Evolutionary conservation across 2,113 vertebrate genomes (phyloP).

Genomic region (Cheilinus undulatus): DNA sequence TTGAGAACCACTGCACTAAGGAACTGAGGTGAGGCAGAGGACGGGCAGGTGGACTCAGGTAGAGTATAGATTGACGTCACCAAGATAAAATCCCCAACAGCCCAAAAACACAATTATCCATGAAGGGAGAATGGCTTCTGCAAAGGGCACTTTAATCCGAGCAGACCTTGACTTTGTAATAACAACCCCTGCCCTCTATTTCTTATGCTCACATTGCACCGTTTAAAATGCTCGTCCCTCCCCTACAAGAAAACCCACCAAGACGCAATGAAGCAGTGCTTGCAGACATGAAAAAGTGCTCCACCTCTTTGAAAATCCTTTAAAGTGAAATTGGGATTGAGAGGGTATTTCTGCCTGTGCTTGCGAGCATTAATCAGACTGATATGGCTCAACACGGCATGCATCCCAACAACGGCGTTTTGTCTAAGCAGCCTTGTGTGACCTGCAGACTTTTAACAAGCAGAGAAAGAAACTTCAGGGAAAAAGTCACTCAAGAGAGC

Average conservation of each 20-base stretch:
- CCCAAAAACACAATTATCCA: constrained; percentile 49
- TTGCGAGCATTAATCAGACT: constrained; percentile 69
- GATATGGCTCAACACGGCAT: constrained; percentile 44
- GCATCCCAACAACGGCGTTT: constrained; percentile 51
- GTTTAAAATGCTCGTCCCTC: constrained; percentile 13
- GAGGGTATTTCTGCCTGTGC: constrained; percentile 54
- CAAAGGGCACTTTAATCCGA: constrained; percentile 27
- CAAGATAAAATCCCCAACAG: constrained; percentile 34
- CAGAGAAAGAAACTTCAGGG: constrained; percentile 5
- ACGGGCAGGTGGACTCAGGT: not conserved
- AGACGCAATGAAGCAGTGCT: constrained; percentile 24
- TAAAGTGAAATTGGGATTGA: constrained; percentile 64
- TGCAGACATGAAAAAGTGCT: constrained; percentile 41
- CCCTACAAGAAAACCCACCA: constrained; percentile 19
- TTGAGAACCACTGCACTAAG: not conserved
- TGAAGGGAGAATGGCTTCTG: constrained; percentile 35
- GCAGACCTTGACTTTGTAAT: constrained; percentile 42
- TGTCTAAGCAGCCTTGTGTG: constrained; percentile 25
- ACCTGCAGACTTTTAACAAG: constrained; percentile 6
- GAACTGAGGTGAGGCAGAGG: constrained; percentile 19
- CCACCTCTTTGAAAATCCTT: constrained; percentile 30
- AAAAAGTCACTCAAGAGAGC: constrained; percentile 20
- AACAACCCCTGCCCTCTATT: constrained; percentile 35
- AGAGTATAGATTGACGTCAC: constrained; percentile 23
- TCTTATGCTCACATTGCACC: constrained; percentile 19